A percentile compares a stretch with the other conserved stretches of the same genome.
phyloP scores from a whole-genome alignment of 2,113 vertebrate genomes.

The Pachypanchax playfairii region DNA sequence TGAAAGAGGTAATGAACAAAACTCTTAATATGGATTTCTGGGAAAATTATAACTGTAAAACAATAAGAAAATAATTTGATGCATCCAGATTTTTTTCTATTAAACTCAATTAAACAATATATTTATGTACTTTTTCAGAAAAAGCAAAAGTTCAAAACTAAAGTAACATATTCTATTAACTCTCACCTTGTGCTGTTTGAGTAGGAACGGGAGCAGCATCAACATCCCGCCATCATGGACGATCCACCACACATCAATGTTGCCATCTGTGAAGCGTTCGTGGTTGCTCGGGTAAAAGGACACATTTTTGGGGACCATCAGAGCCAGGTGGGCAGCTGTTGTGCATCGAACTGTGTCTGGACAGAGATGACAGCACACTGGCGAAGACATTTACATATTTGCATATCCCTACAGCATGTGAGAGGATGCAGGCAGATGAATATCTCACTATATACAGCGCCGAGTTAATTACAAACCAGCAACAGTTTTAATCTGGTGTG shows the following conservation, averaged over 20 bases:
- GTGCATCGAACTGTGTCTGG: slow-evolving; percentile 95
- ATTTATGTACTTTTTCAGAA: not conserved
- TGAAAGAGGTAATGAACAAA: not conserved
- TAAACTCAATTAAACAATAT: not conserved
- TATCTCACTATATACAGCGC: not conserved
- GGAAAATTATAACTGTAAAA: too few species aligned
- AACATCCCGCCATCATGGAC: slow-evolving; percentile 98
- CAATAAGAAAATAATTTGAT: too few species aligned
- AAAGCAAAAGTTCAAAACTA: not conserved
- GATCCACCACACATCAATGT: slow-evolving; percentile 99
- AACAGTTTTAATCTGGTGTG: not conserved
- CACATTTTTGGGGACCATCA: slow-evolving; percentile 97
- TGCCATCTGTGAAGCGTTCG: slow-evolving; percentile 94
- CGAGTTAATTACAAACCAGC: too few species aligned
- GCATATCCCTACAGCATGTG: not conserved
- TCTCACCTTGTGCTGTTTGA: slow-evolving; percentile 96
- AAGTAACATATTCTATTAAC: not conserved
- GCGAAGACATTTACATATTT: slow-evolving; percentile 17
- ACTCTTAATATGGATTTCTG: too few species aligned
- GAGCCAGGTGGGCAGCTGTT: slow-evolving; percentile 93
- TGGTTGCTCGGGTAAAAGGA: slow-evolving; percentile 98
- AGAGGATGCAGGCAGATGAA: slow-evolving; percentile 1
- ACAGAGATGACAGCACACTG: slow-evolving; percentile 21
- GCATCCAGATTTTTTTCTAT: too few species aligned
- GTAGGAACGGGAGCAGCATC: slow-evolving; percentile 96